phyloP scores from a whole-genome alignment of 2,113 vertebrate species.

The Neogale vison region DNA sequence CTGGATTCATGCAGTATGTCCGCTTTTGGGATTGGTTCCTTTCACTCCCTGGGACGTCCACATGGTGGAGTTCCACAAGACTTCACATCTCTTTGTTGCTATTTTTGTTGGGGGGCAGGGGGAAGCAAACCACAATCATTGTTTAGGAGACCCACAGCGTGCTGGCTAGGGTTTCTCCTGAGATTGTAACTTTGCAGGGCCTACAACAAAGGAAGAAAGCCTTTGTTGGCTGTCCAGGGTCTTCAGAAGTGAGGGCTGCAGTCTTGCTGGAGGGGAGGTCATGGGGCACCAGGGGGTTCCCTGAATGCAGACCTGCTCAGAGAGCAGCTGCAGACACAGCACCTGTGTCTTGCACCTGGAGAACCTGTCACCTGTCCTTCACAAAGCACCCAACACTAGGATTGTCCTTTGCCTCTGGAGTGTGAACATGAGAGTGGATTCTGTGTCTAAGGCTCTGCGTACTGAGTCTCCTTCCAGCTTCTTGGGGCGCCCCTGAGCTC shows the following conservation, averaged over 20 bases:
- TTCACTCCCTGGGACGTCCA: neutral
- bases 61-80: neutral
- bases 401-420: neutral
- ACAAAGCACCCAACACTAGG: neutral
- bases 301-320: too few relatives aligned
- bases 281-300: rapidly evolving
- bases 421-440: neutral
- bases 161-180: neutral
- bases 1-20: rapidly evolving
- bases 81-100: rapidly evolving
- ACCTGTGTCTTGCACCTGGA: neutral
- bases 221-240: neutral
- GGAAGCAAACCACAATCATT: neutral
- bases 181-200: rapidly evolving
- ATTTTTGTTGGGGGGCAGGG: neutral
- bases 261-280: neutral
- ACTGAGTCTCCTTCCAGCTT: neutral
- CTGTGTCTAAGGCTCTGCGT: neutral
- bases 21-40: neutral
- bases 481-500: neutral
- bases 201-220: too few relatives aligned
- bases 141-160: neutral
- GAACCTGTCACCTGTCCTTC: neutral
- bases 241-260: neutral
- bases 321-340: neutral